Evolutionary conservation across 2,113 vertebrate genomes (phyloP).

Genomic region (Scomber scombrus): DNA sequence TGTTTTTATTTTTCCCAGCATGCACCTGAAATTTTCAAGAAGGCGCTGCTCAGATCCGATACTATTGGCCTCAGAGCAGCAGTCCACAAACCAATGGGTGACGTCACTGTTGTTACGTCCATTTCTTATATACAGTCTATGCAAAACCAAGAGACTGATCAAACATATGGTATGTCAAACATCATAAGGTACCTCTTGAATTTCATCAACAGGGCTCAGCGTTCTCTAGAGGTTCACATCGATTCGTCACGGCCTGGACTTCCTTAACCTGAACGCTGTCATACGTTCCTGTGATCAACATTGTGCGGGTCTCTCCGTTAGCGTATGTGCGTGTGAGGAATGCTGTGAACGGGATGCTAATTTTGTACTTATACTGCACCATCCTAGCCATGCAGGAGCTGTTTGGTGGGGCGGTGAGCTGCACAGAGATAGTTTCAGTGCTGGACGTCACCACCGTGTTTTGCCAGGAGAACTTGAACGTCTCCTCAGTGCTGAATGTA

Average conservation of each 20-base stretch:
- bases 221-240: background rate
- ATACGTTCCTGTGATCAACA: background rate
- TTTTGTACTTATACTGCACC: background rate
- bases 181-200: too few species aligned
- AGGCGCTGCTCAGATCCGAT: too few species aligned
- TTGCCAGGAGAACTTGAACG: accelerated
- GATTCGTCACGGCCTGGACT: background rate
- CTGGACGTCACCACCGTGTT: background rate
- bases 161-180: too few species aligned
- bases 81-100: too few species aligned
- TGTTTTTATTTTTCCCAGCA: too few species aligned
- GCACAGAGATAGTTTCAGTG: background rate
- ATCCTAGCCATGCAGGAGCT: background rate
- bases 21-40: too few species aligned
- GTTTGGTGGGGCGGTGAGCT: constrained; percentile 1
- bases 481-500: background rate
- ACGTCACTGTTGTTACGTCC: too few species aligned
- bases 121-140: too few species aligned
- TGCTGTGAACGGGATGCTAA: constrained; percentile 7
- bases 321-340: background rate
- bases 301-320: background rate
- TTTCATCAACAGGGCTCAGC: too few species aligned
- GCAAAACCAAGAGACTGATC: too few species aligned
- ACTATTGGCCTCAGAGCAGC: too few species aligned
- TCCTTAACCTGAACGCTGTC: accelerated